Base-by-base conservation (phyloP, 2,113 vertebrate genomes). In the Melanostigma gelatinosum region DNA sequence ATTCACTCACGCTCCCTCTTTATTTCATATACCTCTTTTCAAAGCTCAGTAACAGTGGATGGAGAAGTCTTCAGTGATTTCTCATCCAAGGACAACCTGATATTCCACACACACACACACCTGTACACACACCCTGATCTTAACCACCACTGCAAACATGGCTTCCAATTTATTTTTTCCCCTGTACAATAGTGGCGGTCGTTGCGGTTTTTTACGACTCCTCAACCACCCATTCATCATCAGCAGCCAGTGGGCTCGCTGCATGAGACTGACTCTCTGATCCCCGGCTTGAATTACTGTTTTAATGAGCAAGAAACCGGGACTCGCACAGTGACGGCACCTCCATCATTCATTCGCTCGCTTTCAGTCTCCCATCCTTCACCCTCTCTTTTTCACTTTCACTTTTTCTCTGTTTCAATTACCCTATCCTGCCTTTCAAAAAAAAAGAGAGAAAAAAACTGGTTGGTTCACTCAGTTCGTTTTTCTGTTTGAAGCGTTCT, bases 261-360 rank as follows among this genome's bases (percentile, higher is more conserved):
- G 54, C 87, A 80, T 3, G 55, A 84, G 67, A 71, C 83, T 58
- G 81, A 65, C 77, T 91, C 82, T 84, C 75, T 89, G 87, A 90
- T 88, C 79, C 83, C 67, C 80, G 65, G 80, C 80, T 86, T 89
- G 86, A 92, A 86, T 90, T 88, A 90, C 77, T 79, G 88, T 89
- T 88, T 82, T 93, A 93, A 94, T 92, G 91, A 93, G 82, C 65
- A 79, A 77, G 89, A 86, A 81, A 82, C 50, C 69, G 6, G 63
- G 76, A 84, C 82, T 77, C 16, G 74, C 78, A 66, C 84, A 77
- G 61, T 75, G 87, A 86, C 42, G 44, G 77, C 77, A 82, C 84
- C 84, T 83, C 90, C 84, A 90, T 93, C 89, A 85, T 83, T 89
- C 88, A 85, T 75, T 80, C 20, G 27, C 77, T 72, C 36, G 24